Evolutionary conservation across 1,140 invertebrate genomes (phyloP), one percentile per base, ranked within the genome.

Genomic region (Bilobella aurantiaca): DNA sequence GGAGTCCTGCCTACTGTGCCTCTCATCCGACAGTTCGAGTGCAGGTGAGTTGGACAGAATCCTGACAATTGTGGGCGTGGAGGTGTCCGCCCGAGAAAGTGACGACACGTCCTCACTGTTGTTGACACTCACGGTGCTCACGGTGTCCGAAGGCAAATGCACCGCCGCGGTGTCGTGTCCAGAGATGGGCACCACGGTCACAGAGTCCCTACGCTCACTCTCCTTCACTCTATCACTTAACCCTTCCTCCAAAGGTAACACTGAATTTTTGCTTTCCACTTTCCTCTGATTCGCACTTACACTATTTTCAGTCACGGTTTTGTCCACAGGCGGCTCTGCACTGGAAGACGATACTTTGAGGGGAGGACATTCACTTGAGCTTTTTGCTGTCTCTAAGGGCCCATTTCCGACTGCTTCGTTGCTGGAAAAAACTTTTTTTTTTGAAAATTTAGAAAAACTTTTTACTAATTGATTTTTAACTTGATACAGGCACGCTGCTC

Each of bases 321-420:
- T 89, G 96, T 83, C 94, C 97, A 78, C 92, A 98, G 78, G 96
- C 98, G 80, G 91, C 89, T 12, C 83, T 87, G 76, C 98, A 98
- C 77, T 81, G 98, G 62, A 92, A 93, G 76, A 87, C 93, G 73
- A 85, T 94, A n/a, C n/a, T n/a, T n/a, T n/a, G n/a, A n/a, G n/a
- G n/a, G n/a, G n/a, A n/a, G n/a, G n/a, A n/a, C n/a, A n/a, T n/a
- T n/a, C n/a, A n/a, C n/a, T n/a, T n/a, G n/a, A n/a, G n/a, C n/a
- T n/a, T n/a, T n/a, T n/a, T n/a, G n/a, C n/a, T n/a, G n/a, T n/a
- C n/a, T n/a, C n/a, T n/a, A n/a, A n/a, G n/a, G n/a, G n/a, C n/a
- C n/a, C n/a, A n/a, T n/a, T n/a, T n/a, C n/a, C n/a, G n/a, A n/a
- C n/a, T n/a, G n/a, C n/a, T n/a, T n/a, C n/a, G n/a, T n/a, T n/a